These are phyloP conservation scores for Hyles euphorbiae DNA, from an alignment of 1,140 invertebrate genomes.

Conservation along the genomic window DNA sequence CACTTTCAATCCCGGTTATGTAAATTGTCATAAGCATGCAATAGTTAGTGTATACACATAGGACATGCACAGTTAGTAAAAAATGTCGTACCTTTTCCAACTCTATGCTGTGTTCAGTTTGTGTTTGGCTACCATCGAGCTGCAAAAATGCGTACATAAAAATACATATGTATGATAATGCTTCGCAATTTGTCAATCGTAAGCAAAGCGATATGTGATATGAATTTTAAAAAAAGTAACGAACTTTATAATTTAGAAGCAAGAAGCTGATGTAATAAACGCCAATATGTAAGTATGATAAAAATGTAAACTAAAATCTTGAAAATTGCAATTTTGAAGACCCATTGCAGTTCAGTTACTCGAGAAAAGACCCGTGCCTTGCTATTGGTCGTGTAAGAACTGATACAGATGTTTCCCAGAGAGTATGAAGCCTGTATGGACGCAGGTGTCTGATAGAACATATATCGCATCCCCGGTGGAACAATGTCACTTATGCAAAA, in stretches of 20 bases:
- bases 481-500: too few relatives aligned
- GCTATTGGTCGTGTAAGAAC: too few relatives aligned
- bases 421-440: background rate
- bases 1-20: slow-evolving; percentile 25
- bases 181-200: slow-evolving; percentile 24
- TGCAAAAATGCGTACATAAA: slow-evolving; percentile 75
- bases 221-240: slow-evolving; percentile 3
- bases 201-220: slow-evolving; percentile 28
- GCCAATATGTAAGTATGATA: too few relatives aligned
- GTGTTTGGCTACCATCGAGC: slow-evolving; percentile 72
- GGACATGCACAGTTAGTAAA: slow-evolving; percentile 59
- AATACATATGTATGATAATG: slow-evolving; percentile 38
- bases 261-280: background rate
- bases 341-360: too few relatives aligned
- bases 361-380: too few relatives aligned
- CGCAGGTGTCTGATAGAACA: too few relatives aligned
- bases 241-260: background rate
- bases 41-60: slow-evolving; percentile 32
- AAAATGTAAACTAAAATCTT: too few relatives aligned
- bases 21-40: slow-evolving; percentile 36
- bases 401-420: too few relatives aligned
- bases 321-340: too few relatives aligned
- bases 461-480: too few relatives aligned
- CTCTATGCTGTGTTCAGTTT: slow-evolving; percentile 73
- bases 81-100: slow-evolving; percentile 75